phyloP scores from a whole-genome alignment of 2,113 vertebrate species.

The Parotia lawesii region DNA sequence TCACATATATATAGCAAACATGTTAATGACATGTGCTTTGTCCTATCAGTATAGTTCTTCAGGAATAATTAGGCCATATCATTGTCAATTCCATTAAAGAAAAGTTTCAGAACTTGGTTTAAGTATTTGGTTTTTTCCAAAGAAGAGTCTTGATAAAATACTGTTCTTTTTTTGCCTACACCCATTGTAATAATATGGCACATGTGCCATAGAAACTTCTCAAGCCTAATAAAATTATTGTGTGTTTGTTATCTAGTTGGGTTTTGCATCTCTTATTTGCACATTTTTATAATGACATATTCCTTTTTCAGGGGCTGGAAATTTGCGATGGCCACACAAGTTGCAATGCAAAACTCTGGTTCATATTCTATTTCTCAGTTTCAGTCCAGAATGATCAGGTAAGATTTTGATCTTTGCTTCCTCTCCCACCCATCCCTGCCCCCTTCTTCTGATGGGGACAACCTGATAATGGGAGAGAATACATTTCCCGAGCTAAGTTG shows the following conservation, averaged over 20 bases:
- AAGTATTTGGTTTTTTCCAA: neutral
- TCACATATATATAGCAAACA: neutral
- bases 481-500: neutral
- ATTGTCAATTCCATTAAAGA: neutral
- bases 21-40: neutral
- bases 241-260: neutral
- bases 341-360: conserved; percentile 97
- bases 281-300: neutral
- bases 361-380: conserved; percentile 98
- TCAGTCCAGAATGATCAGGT: conserved; percentile 99
- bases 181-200: neutral
- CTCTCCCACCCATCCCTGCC: neutral
- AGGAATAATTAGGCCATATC: neutral
- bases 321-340: conserved; percentile 97
- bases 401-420: neutral
- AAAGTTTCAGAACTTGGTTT: neutral
- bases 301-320: conserved; percentile 88
- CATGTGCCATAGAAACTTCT: neutral
- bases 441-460: neutral
- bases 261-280: neutral
- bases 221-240: neutral
- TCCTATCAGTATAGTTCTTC: neutral
- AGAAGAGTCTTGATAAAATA: neutral
- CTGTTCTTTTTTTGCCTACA: neutral
- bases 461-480: neutral